Percentiles rank a stretch among this genome's conserved stretches.
phyloP scores from a whole-genome alignment of 2,113 vertebrate genomes.

The Tor tambroides region DNA sequence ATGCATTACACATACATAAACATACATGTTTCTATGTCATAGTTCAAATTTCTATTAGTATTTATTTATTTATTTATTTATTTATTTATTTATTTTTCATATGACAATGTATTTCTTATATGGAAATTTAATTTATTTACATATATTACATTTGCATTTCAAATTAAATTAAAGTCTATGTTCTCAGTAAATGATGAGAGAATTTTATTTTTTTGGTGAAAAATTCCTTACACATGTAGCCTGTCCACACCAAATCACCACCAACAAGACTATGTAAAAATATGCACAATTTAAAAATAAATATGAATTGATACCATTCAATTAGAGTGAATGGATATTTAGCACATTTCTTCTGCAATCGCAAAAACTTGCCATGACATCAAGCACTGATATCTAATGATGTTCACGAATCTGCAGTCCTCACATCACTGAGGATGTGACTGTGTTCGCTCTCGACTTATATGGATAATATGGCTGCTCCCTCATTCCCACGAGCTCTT shows the following conservation, averaged over 20 bases:
- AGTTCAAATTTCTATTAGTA: too few relatives aligned
- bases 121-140: too few relatives aligned
- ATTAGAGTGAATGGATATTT: not conserved
- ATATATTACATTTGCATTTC: too few relatives aligned
- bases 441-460: not conserved
- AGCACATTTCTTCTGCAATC: not conserved
- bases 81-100: too few relatives aligned
- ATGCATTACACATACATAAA: too few relatives aligned
- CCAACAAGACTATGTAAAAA: not conserved
- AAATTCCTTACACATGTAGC: too few relatives aligned
- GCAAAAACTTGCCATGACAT: not conserved
- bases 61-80: too few relatives aligned
- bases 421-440: constrained; percentile 13
- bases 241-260: too few relatives aligned
- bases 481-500: constrained; percentile 38
- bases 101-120: too few relatives aligned
- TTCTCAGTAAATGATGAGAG: not conserved
- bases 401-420: not conserved
- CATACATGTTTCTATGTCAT: too few relatives aligned
- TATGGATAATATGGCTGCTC: constrained; percentile 10
- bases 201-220: too few relatives aligned
- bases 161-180: too few relatives aligned
- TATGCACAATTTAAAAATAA: not conserved
- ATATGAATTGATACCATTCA: not conserved
- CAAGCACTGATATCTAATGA: not conserved